These are phyloP conservation scores for Lampris megalopsis DNA, from an alignment of 2,113 vertebrate species.

Conservation along the genomic window DNA sequence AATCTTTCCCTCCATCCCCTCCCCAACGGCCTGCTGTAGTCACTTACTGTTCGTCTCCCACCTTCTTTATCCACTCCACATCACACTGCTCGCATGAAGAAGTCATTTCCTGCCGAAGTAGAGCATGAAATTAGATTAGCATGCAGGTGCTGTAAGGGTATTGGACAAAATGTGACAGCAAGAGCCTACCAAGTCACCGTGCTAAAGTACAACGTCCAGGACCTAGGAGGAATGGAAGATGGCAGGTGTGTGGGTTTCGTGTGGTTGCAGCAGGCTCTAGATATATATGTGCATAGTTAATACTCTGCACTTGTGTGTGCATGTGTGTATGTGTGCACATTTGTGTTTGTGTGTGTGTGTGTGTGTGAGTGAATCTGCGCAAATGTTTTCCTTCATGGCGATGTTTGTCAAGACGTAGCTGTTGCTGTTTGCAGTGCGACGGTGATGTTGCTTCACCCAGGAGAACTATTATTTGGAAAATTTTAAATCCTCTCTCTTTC, in stretches of 20 bases:
- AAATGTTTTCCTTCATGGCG: neutral
- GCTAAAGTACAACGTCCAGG: neutral
- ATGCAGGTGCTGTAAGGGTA: conserved; percentile 58
- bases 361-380: neutral
- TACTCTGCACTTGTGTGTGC: no score
- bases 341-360: neutral
- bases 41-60: conserved; percentile 98
- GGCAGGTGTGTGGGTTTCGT: neutral
- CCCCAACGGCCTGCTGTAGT: conserved; percentile 14
- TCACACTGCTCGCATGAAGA: conserved; percentile 92
- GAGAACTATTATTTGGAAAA: no score
- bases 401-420: neutral
- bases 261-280: neutral
- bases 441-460: no score
- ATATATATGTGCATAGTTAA: no score
- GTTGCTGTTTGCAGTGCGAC: no score
- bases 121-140: conserved; percentile 75
- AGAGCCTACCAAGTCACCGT: conserved; percentile 20
- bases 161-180: conserved; percentile 55
- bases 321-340: no score
- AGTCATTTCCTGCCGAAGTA: conserved; percentile 86
- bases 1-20: neutral
- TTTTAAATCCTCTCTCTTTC: no score
- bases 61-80: conserved; percentile 98
- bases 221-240: neutral